These are phyloP conservation scores for Temnothorax longispinosus DNA, from an alignment of 1,140 invertebrate genomes.

Conservation along the genomic window DNA sequence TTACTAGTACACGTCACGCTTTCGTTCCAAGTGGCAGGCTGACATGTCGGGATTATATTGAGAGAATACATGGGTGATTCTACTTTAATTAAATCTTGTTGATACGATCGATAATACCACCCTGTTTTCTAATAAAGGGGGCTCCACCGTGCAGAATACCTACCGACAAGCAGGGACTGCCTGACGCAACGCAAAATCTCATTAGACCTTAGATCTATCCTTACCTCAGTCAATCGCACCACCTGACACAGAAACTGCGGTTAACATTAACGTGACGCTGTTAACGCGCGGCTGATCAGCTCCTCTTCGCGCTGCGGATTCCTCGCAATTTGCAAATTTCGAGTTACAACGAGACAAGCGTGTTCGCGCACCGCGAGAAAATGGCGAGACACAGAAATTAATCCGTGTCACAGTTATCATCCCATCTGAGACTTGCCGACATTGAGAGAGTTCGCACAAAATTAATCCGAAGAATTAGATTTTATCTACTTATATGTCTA, in stretches of 20 bases:
- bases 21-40: constrained; percentile 52
- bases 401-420: constrained; percentile 1
- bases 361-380: constrained; percentile 10
- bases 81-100: constrained; percentile 62
- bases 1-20: constrained; percentile 29
- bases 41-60: constrained; percentile 58
- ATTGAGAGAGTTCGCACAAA: not conserved
- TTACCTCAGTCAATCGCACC: constrained; percentile 64
- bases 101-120: constrained; percentile 56
- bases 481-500: not conserved
- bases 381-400: constrained; percentile 1
- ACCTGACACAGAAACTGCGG: constrained; percentile 59
- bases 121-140: constrained; percentile 60
- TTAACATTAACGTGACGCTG: constrained; percentile 58
- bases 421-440: not conserved
- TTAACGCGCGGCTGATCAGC: constrained; percentile 62
- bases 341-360: constrained; percentile 6
- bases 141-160: constrained; percentile 34
- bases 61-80: constrained; percentile 59
- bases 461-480: constrained; percentile 9
- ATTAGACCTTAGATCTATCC: constrained; percentile 58
- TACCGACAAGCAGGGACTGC: constrained; percentile 25
- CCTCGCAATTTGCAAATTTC: constrained; percentile 38
- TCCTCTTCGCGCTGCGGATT: constrained; percentile 26
- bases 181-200: constrained; percentile 53